Conservation (phyloP, 2,888 invertebrate genomes). For the Conistra vaccinii region DNA sequence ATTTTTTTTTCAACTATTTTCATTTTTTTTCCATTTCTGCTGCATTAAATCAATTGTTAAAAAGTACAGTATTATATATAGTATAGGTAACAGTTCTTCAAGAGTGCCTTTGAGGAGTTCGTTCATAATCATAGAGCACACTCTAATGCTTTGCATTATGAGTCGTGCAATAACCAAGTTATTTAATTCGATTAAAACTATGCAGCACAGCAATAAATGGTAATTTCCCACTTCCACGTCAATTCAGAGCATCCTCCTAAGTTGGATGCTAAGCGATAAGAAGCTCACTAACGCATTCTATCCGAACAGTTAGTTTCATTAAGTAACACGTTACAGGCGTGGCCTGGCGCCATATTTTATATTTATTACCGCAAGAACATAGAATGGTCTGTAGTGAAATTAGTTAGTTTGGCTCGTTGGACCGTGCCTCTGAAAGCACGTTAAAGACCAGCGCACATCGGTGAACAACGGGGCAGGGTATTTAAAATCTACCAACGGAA, state of each 20-base stretch:
- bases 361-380: not conserved
- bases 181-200: no score
- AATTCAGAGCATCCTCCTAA: not conserved
- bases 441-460: not conserved
- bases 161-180: no score
- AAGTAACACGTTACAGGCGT: slow-evolving; percentile 18
- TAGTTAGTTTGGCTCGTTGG: not conserved
- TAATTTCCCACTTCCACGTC: not conserved
- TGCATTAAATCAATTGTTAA: no score
- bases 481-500: no score
- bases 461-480: not conserved
- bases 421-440: not conserved
- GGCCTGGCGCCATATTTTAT: slow-evolving; percentile 13
- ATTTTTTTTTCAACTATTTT: no score
- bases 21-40: no score
- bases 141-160: no score
- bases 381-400: not conserved
- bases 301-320: not conserved
- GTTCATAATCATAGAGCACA: no score
- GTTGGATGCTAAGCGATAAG: not conserved
- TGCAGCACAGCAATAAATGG: not conserved
- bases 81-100: no score
- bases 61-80: no score
- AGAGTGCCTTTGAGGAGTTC: no score
- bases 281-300: slow-evolving; percentile 1